Evolutionary conservation across 2,113 vertebrate species (phyloP).

Genomic region (Hucho hucho): DNA sequence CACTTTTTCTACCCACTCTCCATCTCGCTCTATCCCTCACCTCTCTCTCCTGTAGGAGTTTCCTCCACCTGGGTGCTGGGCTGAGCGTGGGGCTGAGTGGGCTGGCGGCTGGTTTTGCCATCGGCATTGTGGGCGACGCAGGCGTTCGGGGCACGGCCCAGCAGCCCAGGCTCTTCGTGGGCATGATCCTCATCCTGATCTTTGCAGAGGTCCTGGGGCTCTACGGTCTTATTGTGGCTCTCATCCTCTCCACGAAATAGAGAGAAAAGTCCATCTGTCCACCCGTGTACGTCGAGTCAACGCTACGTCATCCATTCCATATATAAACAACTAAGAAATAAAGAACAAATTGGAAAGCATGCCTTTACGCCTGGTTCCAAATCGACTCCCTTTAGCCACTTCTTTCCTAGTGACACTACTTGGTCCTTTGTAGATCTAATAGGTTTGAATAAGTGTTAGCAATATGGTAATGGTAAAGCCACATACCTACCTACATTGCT

Average conservation of each 20-base stretch:
- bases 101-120: constrained; percentile 95
- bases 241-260: constrained; percentile 99
- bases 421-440: constrained; percentile 53
- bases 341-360: constrained; percentile 66
- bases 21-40: neutral
- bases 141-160: constrained; percentile 95
- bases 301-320: constrained; percentile 66
- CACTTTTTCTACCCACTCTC: too few species aligned
- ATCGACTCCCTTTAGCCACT: constrained; percentile 28
- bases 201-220: constrained; percentile 98
- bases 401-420: neutral
- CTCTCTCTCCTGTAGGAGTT: constrained; percentile 80
- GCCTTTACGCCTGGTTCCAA: constrained; percentile 68
- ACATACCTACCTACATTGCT: constrained; percentile 29
- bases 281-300: constrained; percentile 42
- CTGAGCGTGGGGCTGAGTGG: constrained; percentile 96
- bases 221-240: constrained; percentile 96
- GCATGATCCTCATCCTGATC: constrained; percentile 99
- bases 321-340: constrained; percentile 54
- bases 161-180: constrained; percentile 96
- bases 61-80: constrained; percentile 94
- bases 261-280: too few species aligned
- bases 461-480: constrained; percentile 23
- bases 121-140: constrained; percentile 95
- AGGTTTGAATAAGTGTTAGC: constrained; percentile 64